A percentile compares a stretch with the other conserved stretches of the same genome.
Conservation (phyloP, 1,140 invertebrate species). For the Planococcus citri region DNA sequence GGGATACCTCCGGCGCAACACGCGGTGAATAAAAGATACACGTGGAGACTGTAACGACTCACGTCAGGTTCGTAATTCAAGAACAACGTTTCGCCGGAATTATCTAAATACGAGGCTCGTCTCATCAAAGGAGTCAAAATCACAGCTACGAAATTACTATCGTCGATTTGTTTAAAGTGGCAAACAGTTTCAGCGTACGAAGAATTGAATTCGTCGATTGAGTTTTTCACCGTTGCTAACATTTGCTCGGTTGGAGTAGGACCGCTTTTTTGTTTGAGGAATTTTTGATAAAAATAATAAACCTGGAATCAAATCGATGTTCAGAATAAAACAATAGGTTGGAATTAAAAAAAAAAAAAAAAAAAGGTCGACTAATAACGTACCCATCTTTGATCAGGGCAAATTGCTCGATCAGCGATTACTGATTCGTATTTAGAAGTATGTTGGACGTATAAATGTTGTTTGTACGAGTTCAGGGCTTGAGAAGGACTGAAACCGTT, state of each 20-base stretch:
- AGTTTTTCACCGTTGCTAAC: not conserved
- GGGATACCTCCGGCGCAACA: not conserved
- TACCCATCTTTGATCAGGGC: slow-evolving; percentile 1
- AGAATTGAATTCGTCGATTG: not conserved
- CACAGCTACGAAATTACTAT: not conserved
- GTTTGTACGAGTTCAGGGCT: not conserved
- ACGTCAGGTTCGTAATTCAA: not conserved
- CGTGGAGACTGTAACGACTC: not conserved
- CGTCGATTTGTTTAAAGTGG: not conserved
- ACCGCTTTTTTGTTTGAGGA: not conserved
- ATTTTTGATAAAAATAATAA: slow-evolving; percentile 11
- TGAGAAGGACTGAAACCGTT: slow-evolving; percentile 10
- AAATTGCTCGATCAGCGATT: not conserved
- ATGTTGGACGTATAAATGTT: slow-evolving; percentile 5
- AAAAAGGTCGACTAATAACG: not conserved
- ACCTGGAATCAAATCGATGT: not conserved
- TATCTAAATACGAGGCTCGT: not conserved
- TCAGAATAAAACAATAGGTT: not conserved
- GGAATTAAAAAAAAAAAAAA: not conserved
- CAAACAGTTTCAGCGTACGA: not conserved
- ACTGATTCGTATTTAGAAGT: not conserved
- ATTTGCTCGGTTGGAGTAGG: slow-evolving; percentile 1
- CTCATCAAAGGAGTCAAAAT: not conserved
- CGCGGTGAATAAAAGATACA: not conserved
- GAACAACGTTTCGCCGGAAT: not conserved